phyloP scores from a whole-genome alignment of 1,140 invertebrate genomes.

The Oedothorax gibbosus region DNA sequence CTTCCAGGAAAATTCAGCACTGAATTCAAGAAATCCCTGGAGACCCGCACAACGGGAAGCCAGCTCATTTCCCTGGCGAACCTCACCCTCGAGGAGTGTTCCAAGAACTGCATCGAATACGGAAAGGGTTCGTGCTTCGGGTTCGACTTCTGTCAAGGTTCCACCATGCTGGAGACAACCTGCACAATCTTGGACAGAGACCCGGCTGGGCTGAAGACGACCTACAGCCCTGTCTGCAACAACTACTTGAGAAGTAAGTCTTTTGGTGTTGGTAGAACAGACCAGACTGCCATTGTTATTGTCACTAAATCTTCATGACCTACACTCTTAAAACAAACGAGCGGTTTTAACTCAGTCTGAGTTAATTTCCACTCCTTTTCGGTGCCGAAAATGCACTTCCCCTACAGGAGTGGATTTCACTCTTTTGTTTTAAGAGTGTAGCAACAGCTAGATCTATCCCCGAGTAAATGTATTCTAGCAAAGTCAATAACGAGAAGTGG shows the following conservation, averaged over 20 bases:
- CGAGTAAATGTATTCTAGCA: too few relatives aligned
- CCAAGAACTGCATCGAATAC: slow-evolving; percentile 37
- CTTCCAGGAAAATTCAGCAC: slow-evolving; percentile 50
- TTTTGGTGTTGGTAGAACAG: too few relatives aligned
- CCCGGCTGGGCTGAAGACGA: slow-evolving; percentile 1
- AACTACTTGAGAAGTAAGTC: slow-evolving; percentile 46
- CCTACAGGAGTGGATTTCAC: too few relatives aligned
- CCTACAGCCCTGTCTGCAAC: slow-evolving; percentile 7
- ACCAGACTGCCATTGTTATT: too few relatives aligned
- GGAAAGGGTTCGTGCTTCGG: slow-evolving; percentile 29
- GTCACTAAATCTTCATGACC: background rate
- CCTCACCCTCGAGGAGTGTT: slow-evolving; percentile 45
- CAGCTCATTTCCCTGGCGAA: slow-evolving; percentile 2
- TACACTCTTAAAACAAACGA: too few relatives aligned
- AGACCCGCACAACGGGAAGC: background rate
- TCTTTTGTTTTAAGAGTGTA: too few relatives aligned
- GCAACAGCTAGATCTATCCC: too few relatives aligned
- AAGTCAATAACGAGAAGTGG: too few relatives aligned
- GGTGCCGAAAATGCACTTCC: too few relatives aligned
- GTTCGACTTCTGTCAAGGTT: slow-evolving; percentile 48
- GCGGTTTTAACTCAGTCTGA: too few relatives aligned
- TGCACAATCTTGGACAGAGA: slow-evolving; percentile 26
- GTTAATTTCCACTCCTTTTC: too few relatives aligned
- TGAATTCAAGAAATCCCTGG: slow-evolving; percentile 33
- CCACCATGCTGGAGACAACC: background rate